Conservation (phyloP, 2,888 invertebrate genomes). For the Erynnis tages region DNA sequence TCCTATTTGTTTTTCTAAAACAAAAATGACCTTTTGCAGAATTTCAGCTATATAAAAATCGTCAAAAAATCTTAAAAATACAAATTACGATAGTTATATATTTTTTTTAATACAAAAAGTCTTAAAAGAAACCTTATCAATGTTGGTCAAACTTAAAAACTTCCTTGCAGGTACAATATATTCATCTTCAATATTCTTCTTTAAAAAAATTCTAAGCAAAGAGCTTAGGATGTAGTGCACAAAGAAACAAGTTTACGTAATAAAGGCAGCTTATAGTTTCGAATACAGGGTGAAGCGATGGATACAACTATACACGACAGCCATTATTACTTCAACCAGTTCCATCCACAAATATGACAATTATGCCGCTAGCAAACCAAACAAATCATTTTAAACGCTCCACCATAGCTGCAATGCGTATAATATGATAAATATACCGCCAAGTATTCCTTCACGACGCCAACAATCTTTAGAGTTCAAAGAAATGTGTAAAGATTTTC, state of each 20-base stretch:
- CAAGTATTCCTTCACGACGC: constrained; percentile 25
- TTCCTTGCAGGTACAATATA: no score
- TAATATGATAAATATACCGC: constrained; percentile 43
- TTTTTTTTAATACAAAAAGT: no score
- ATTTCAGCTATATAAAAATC: no score
- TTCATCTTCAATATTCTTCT: no score
- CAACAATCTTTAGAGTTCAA: constrained; percentile 26
- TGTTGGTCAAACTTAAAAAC: no score
- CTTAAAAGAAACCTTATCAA: no score
- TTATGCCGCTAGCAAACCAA: constrained; percentile 55
- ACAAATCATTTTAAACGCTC: constrained; percentile 69
- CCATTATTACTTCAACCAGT: constrained; percentile 52
- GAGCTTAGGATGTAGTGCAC: background rate
- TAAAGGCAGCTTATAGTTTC: constrained; percentile 9
- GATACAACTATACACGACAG: constrained; percentile 19
- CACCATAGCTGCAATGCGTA: constrained; percentile 62
- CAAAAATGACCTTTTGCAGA: no score
- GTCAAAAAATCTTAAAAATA: no score
- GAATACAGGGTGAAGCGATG: background rate
- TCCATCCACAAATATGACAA: constrained; percentile 52
- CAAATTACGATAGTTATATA: no score
- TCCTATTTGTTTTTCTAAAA: no score
- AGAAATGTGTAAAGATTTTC: constrained; percentile 25
- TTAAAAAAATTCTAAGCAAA: background rate
- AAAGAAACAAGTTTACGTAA: background rate